These are phyloP conservation scores for Bombus balteatus DNA, from an alignment of 1,140 invertebrate species.

Conservation along the genomic window DNA sequence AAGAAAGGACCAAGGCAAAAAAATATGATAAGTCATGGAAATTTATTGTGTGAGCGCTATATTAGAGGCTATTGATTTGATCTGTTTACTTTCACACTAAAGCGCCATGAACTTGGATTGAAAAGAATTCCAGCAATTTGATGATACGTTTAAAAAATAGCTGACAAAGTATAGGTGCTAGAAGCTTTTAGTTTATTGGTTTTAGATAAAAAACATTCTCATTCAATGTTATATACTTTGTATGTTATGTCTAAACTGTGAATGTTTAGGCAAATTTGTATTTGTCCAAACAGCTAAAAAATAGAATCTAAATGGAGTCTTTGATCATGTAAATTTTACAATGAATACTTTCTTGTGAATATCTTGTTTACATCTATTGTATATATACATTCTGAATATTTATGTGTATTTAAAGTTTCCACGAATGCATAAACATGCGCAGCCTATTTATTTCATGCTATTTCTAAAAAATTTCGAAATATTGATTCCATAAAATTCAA, in stretches of 20 bases:
- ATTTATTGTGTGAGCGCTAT: background rate
- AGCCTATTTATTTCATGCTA: too few species aligned
- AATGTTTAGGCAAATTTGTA: too few species aligned
- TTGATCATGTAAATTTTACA: background rate
- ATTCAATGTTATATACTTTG: background rate
- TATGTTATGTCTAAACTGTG: too few species aligned
- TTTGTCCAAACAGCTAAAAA: too few species aligned
- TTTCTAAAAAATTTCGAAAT: background rate
- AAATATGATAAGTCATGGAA: background rate
- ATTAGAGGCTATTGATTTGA: background rate
- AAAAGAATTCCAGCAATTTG: too few species aligned
- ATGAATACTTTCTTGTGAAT: background rate
- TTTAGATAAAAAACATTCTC: background rate
- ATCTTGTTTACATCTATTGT: too few species aligned
- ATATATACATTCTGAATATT: too few species aligned
- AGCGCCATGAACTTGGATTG: background rate
- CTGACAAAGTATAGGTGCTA: background rate
- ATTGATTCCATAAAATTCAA: background rate
- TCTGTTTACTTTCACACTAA: conserved; percentile 3
- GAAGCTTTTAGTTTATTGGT: too few species aligned
- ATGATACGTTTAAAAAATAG: background rate
- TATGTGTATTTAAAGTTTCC: too few species aligned
- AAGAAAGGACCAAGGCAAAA: background rate
- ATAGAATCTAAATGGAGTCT: too few species aligned
- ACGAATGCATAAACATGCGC: too few species aligned